Base-by-base conservation (phyloP, 2,888 invertebrate species). In the Acleris emargana region DNA sequence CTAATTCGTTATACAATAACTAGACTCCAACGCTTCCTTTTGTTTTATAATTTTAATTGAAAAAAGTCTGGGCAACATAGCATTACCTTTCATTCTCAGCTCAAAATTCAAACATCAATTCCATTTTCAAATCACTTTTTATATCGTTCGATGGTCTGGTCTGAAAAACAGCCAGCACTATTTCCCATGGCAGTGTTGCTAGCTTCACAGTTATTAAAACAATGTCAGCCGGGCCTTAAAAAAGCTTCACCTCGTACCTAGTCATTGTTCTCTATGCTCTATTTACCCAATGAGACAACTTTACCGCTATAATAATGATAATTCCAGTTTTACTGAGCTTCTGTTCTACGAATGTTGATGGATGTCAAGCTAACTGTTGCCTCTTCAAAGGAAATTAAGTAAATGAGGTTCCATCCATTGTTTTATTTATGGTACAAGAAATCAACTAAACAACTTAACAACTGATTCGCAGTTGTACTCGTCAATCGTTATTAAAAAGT, bases 251-350 rank as follows among this genome's bases (percentile, higher is more conserved):
- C 13, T 79, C 79, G 83, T 82, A n/a, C n/a, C n/a, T n/a, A 81
- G 55, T 87, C 88, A 89, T 89, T 89, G 89, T 90, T 88, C 86
- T 85, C 79, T 76, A 68, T 83, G 89, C 83, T 88, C 89, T 80
- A 88, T 88, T 89, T 89, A 85, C 83, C 82, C 78, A 83, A 77
- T 81, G 79, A 80, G 73, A 78, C 69, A 58, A 69, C 70, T 74
- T 69, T 75, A 80, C 86, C 83, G 85, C 78, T 86, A 84, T 52
- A 51, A 60, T 64, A 66, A 66, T 66, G 66, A 66, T 66, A 66
- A 66, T 61, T 66, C 61, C 25, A 66, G 55, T 55, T 66, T 55
- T 55, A 54, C 53, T 45, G 57, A 66, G 54, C 61, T 61, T 66
- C 55, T 63, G 50, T 60, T 64, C 66, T 32, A 47, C 61, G 57